Evolutionary conservation across 2,113 vertebrate species (phyloP), one percentile per base, ranked within the genome.

Genomic region (Donacobius atricapilla): DNA sequence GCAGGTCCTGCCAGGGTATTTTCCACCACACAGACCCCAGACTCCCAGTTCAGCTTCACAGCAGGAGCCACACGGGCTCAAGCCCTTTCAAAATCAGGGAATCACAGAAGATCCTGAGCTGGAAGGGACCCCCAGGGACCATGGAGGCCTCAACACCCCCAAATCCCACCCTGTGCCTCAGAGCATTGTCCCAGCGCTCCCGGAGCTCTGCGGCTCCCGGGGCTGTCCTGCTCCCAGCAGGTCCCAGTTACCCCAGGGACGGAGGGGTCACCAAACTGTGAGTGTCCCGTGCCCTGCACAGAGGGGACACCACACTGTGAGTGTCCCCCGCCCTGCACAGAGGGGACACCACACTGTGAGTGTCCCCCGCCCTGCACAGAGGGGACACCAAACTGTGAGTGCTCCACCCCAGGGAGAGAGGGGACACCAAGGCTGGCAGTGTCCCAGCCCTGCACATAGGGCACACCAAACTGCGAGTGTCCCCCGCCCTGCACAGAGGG

Each of bases 31-130:
- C 1, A 5, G 5, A 30, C 42, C 11, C 69, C 57, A 23, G 6
- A 5, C 5, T 64, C 4, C 0, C 31, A 6, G 35, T 28, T 54
- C 1, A 45, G 54, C 79, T 37, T 40, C 3, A 0, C 33, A 11
- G 42, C 37, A 82, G 45, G 37, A 84, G 11, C 16, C 51, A 21
- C 2, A 0, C 0, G 11, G 75, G 10, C 56, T 48, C 60, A 39
- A 45, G 30, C 3, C 16, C 33, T 19, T 39, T 39, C 15, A 44
- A 35, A 71, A 56, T 13, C 61, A 24, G 50, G 40, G 25, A 64
- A 40, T 44, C 66, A 18, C 31, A 31, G 45, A 22, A 35, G 5
- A 15, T 51, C 10, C 45, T 44, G 66, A 35, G 45, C 56, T 51
- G 25, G 21, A 7, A 51, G 37, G 8, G 24, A 48, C 9, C 18